Conservation (phyloP, 2,888 invertebrate genomes). For the Eupeodes latifasciatus region DNA sequence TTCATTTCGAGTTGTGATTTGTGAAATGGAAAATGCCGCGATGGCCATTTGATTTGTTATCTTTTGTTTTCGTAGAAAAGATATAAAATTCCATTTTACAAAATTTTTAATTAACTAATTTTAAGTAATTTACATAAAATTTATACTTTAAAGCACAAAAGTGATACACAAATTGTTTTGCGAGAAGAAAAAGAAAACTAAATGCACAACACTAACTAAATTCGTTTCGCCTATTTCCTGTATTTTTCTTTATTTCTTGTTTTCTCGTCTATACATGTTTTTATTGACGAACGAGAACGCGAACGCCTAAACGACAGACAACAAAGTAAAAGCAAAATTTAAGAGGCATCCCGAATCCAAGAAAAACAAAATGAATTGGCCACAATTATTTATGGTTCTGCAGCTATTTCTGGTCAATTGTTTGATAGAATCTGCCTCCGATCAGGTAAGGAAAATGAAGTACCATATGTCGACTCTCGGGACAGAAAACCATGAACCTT, state of each 20-base stretch:
- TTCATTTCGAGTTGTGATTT: slow-evolving; percentile 2
- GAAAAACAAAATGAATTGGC: slow-evolving; percentile 52
- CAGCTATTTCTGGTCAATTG: slow-evolving; percentile 76
- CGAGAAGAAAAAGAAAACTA: slow-evolving; percentile 2
- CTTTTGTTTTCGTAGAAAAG: slow-evolving; percentile 66
- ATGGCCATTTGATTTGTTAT: slow-evolving; percentile 73
- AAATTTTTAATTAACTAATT: background rate
- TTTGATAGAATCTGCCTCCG: slow-evolving; percentile 78
- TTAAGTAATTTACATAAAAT: background rate
- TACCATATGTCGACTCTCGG: slow-evolving; percentile 40
- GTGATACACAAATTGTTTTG: background rate
- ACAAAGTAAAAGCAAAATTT: slow-evolving; percentile 46
- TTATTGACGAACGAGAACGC: background rate
- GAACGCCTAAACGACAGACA: slow-evolving; percentile 13
- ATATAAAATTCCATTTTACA: slow-evolving; percentile 21
- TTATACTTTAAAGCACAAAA: background rate
- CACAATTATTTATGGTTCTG: slow-evolving; percentile 58
- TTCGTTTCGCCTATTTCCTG: background rate
- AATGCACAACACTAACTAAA: slow-evolving; percentile 40
- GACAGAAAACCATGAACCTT: background rate
- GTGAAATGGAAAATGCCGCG: slow-evolving; percentile 69
- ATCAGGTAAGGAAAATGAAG: slow-evolving; percentile 77
- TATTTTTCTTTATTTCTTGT: background rate
- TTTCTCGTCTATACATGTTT: background rate
- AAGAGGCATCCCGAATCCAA: background rate